Evolutionary conservation across 2,888 invertebrate genomes (phyloP).

Genomic region (Augiades crinisus): DNA sequence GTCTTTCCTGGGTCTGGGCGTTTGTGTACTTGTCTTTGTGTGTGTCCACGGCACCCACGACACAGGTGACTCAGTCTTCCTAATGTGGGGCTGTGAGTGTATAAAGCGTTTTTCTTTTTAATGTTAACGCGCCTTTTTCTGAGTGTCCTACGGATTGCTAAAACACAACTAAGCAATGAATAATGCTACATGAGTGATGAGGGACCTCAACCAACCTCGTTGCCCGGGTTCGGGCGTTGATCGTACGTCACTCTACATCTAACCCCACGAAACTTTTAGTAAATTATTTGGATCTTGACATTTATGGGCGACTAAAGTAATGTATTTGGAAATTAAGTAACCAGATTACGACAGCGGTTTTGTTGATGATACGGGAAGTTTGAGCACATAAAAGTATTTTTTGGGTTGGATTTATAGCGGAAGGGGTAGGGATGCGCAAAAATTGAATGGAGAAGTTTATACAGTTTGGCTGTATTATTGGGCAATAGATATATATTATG

Average conservation of each 20-base stretch:
- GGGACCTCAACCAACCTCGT: not conserved
- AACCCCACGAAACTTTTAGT: constrained; percentile 53
- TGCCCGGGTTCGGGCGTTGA: constrained; percentile 19
- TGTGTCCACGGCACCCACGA: too few species aligned
- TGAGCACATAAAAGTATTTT: constrained; percentile 64
- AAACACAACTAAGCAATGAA: too few species aligned
- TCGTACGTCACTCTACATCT: constrained; percentile 38
- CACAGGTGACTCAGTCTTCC: too few species aligned
- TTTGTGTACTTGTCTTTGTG: too few species aligned
- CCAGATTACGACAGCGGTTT: constrained; percentile 61
- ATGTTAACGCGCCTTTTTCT: too few species aligned
- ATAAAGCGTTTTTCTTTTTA: too few species aligned
- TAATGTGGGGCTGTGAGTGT: too few species aligned
- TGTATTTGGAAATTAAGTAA: constrained; percentile 71
- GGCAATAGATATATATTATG: constrained; percentile 4
- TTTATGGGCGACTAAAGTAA: constrained; percentile 66
- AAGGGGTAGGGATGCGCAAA: constrained; percentile 54
- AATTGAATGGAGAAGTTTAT: constrained; percentile 35
- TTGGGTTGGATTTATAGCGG: constrained; percentile 59
- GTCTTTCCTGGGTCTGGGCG: too few species aligned
- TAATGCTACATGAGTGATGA: too few species aligned
- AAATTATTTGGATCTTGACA: constrained; percentile 62
- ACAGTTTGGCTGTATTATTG: constrained; percentile 1
- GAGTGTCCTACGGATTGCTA: too few species aligned
- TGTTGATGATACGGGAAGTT: constrained; percentile 63